Conservation (phyloP, 2,797 vertebrate genomes). For the Rousettus madagascariensis region DNA sequence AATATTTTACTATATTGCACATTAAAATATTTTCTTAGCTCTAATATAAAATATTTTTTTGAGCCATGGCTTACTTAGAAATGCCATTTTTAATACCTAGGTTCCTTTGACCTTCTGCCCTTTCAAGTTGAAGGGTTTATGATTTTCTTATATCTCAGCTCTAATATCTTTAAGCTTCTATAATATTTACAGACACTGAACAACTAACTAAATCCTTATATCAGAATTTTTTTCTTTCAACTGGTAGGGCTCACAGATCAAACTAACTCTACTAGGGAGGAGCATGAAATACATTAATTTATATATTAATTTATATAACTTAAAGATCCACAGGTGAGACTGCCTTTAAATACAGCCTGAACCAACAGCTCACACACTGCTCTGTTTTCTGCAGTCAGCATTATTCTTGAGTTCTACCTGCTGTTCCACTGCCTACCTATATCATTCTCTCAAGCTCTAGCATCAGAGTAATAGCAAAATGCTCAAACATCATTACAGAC, state of each 20-base stretch:
- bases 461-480: background rate
- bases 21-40: background rate
- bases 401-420: background rate
- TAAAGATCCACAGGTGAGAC: background rate
- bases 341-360: background rate
- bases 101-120: too few relatives aligned
- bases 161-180: background rate
- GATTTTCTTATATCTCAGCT: background rate
- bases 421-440: background rate
- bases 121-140: background rate
- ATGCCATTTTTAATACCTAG: background rate
- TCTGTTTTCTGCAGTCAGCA: background rate
- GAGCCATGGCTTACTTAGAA: background rate
- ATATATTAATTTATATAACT: background rate
- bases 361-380: background rate
- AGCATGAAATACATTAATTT: background rate
- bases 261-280: background rate
- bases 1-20: background rate
- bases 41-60: background rate
- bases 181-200: background rate
- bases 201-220: background rate
- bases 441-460: background rate
- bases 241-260: background rate
- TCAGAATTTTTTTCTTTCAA: background rate
- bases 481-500: background rate